Conservation (phyloP, 2,888 invertebrate genomes). For the Asteroscopus sphinx region DNA sequence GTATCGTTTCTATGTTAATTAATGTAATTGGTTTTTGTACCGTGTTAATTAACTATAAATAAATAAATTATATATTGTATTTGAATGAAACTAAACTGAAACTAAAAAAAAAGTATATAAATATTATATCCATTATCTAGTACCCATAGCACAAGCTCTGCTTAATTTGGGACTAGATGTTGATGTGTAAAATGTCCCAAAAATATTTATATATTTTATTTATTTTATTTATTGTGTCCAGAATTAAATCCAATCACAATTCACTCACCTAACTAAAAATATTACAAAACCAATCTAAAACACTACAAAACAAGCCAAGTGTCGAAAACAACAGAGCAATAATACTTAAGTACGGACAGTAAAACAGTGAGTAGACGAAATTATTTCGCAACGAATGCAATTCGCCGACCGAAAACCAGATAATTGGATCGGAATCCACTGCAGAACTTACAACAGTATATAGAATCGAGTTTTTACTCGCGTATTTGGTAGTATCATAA, state of each 20-base stretch:
- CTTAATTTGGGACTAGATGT: too few species aligned
- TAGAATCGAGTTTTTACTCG: constrained; percentile 77
- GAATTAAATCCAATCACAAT: constrained; percentile 14
- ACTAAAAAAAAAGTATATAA: too few species aligned
- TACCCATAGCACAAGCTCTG: too few species aligned
- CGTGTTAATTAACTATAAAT: too few species aligned
- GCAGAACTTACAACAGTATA: constrained; percentile 68
- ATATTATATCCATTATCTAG: too few species aligned
- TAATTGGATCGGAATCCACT: constrained; percentile 70
- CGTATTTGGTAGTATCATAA: constrained; percentile 88
- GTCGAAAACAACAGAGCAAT: constrained; percentile 52
- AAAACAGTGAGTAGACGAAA: constrained; percentile 64
- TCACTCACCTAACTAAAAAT: constrained; percentile 28
- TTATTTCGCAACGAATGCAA: constrained; percentile 64
- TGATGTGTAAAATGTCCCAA: too few species aligned
- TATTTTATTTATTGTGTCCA: constrained; percentile 11
- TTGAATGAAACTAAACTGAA: too few species aligned
- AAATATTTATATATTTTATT: too few species aligned
- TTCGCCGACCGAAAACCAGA: constrained; percentile 63
- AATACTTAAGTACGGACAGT: constrained; percentile 57
- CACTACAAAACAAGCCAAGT: constrained; percentile 27
- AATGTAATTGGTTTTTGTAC: too few species aligned
- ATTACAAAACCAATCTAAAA: constrained; percentile 29
- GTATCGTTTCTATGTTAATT: too few species aligned
- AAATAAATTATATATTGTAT: too few species aligned